A percentile compares a stretch with the other conserved stretches of the same genome.
phyloP scores from a whole-genome alignment of 2,888 invertebrate genomes.

The Argyra leucocephala region DNA sequence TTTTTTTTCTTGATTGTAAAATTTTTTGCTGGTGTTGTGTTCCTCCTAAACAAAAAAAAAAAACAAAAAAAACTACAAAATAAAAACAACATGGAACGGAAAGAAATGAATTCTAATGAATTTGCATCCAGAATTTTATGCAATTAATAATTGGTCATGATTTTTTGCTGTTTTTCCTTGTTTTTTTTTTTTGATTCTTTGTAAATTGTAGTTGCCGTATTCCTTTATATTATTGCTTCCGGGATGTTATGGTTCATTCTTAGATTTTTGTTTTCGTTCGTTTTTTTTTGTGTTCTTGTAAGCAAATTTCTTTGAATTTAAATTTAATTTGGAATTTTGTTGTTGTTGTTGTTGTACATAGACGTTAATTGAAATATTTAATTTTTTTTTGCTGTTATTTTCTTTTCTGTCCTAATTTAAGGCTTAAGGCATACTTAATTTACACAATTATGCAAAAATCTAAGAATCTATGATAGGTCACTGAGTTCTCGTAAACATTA shows the following conservation, averaged over 20 bases:
- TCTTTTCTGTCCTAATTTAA: no score
- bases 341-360: background rate
- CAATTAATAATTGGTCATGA: background rate
- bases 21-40: background rate
- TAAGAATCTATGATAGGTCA: no score
- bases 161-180: background rate
- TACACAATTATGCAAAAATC: no score
- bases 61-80: background rate
- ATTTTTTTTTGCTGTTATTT: no score
- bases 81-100: background rate
- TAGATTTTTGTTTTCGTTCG: background rate
- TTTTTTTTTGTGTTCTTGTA: no score
- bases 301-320: no score
- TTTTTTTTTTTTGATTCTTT: background rate
- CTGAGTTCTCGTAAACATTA: no score
- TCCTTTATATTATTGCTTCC: background rate
- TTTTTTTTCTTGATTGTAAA: background rate
- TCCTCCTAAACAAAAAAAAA: background rate
- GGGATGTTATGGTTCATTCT: background rate
- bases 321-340: background rate
- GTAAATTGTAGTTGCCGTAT: background rate
- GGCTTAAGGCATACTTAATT: no score
- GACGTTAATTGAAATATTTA: no score
- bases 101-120: background rate
- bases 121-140: conserved; percentile 1